Conservation (phyloP, 2,888 invertebrate genomes). For the Corythucha ciliata region DNA sequence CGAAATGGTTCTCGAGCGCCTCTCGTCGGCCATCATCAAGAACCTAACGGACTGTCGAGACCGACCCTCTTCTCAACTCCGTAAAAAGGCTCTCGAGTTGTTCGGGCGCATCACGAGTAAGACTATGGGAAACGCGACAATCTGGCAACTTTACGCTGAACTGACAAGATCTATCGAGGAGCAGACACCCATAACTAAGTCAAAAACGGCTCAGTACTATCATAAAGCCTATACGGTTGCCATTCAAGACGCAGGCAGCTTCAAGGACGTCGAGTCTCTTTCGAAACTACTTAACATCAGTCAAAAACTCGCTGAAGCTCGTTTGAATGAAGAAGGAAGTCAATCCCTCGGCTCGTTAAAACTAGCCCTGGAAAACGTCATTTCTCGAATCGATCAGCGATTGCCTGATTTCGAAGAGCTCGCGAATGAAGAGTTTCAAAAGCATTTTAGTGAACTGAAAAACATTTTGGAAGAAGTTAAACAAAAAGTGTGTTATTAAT, state of each 20-base stretch:
- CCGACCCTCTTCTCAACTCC: conserved; percentile 45
- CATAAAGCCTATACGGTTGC: conserved; percentile 65
- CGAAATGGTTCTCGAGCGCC: conserved; percentile 59
- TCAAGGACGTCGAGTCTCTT: conserved; percentile 39
- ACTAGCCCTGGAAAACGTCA: conserved; percentile 35
- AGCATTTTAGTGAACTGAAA: no score
- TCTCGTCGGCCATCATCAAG: conserved; percentile 59
- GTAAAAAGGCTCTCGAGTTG: conserved; percentile 53
- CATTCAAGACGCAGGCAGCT: conserved; percentile 55
- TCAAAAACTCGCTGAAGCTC: conserved; percentile 34
- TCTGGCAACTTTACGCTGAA: conserved; percentile 77
- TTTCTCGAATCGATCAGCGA: conserved; percentile 35
- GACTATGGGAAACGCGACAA: conserved; percentile 53
- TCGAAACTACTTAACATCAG: conserved; percentile 33
- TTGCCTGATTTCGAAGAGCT: conserved; percentile 12
- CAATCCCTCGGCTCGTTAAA: conserved; percentile 36
- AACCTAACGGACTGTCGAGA: conserved; percentile 52
- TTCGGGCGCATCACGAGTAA: conserved; percentile 62
- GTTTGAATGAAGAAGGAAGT: conserved; percentile 30
- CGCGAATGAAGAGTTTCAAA: background rate
- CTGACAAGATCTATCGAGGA: conserved; percentile 46
- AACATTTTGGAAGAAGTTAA: no score
- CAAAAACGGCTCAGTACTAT: conserved; percentile 56
- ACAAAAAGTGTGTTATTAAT: no score
- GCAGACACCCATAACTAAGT: conserved; percentile 39